These are phyloP conservation scores for Eristalis pertinax DNA, from an alignment of 2,888 invertebrate genomes.

Conservation along the genomic window DNA sequence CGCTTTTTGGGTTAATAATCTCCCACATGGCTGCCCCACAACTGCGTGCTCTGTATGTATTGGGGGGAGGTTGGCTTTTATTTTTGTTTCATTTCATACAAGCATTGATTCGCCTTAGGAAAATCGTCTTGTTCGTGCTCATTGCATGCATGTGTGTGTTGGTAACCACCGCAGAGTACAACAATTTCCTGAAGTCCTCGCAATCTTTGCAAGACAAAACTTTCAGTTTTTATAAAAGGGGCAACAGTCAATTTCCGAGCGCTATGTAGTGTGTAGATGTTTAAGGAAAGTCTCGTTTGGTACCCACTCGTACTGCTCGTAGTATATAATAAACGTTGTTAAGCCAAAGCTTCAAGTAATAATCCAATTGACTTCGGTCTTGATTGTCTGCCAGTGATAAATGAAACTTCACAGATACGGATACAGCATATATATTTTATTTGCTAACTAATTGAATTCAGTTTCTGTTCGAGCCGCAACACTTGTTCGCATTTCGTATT, in stretches of 20 bases:
- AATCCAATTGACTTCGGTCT: conserved; percentile 19
- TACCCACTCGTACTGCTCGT: neutral
- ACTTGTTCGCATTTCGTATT: neutral
- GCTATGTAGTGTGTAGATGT: conserved; percentile 62
- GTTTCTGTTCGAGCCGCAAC: neutral
- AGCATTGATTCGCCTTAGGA: neutral
- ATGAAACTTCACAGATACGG: conserved; percentile 8
- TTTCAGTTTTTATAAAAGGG: conserved; percentile 66
- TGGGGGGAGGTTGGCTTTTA: neutral
- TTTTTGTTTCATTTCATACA: neutral
- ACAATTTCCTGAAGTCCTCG: conserved; percentile 67
- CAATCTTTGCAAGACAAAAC: conserved; percentile 37
- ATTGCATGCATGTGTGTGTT: conserved; percentile 20
- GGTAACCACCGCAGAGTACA: neutral
- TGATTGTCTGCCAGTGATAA: conserved; percentile 13
- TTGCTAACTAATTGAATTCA: neutral
- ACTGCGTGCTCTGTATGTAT: conserved; percentile 9
- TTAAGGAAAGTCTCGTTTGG: conserved; percentile 36
- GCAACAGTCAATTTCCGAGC: conserved; percentile 42
- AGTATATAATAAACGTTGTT: conserved; percentile 10
- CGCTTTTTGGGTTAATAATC: conserved; percentile 36
- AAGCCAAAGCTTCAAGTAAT: conserved; percentile 26
- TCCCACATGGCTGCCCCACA: conserved; percentile 27
- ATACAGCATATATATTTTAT: neutral
- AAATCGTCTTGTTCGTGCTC: neutral